phyloP scores from a whole-genome alignment of 2,888 invertebrate genomes.

The Orthonevra nobilis region DNA sequence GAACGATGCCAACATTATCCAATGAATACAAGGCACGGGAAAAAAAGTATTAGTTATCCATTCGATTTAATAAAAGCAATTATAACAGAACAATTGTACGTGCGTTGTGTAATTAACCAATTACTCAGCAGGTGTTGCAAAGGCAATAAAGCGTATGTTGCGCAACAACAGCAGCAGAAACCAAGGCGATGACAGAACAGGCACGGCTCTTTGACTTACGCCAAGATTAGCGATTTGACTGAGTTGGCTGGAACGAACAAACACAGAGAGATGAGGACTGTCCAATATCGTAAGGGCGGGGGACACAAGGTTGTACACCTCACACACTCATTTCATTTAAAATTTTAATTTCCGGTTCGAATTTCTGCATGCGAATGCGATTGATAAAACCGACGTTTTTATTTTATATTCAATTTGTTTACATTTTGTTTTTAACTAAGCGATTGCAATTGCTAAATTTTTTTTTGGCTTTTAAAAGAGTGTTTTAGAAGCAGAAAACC shows the following conservation, averaged over 20 bases:
- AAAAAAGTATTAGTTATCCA: slow-evolving; percentile 39
- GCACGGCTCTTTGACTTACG: slow-evolving; percentile 2
- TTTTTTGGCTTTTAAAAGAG: too few species aligned
- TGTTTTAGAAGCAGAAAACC: too few species aligned
- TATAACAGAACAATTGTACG: slow-evolving; percentile 69
- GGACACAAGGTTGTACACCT: slow-evolving; percentile 29
- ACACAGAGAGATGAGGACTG: too few species aligned
- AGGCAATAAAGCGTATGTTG: neutral
- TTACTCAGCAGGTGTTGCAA: slow-evolving; percentile 65
- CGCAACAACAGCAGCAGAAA: neutral
- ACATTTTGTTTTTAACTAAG: slow-evolving; percentile 4
- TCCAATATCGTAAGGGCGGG: slow-evolving; percentile 47
- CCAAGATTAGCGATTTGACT: slow-evolving; percentile 57
- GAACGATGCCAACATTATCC: slow-evolving; percentile 45
- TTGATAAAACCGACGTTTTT: neutral
- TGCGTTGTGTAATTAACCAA: slow-evolving; percentile 67
- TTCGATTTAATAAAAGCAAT: slow-evolving; percentile 67
- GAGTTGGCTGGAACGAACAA: neutral
- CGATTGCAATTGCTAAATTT: too few species aligned
- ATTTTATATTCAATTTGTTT: neutral
- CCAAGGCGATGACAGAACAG: slow-evolving; percentile 6
- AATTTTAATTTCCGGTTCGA: slow-evolving; percentile 61
- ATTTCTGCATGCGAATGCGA: slow-evolving; percentile 29
- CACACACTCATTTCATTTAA: too few species aligned
- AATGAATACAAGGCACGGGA: slow-evolving; percentile 7